Evolutionary conservation across 2,113 vertebrate genomes (phyloP), one percentile per base, ranked within the genome.

Genomic region (Cranoglanis bouderius): DNA sequence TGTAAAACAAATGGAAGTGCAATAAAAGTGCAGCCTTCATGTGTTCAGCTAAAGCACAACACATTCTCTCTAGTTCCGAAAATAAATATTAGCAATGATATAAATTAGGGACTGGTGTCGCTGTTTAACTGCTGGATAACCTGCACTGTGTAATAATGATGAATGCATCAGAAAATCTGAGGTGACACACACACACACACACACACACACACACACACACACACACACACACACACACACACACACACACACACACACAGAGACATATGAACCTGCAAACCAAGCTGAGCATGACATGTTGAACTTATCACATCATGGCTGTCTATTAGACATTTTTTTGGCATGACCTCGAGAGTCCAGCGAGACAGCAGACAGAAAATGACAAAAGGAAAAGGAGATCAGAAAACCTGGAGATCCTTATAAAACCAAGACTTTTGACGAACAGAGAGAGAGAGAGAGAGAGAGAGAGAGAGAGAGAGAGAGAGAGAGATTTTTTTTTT

Each of bases 1-100:
- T 95, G 92, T 9, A 90, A 90, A 83, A 87, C 49, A 88, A 67
- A 91, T 2, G 13, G 13, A 81, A 63, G 43, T 10, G 46, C 16
- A 75, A 63, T 63, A n/a, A 65, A 81, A 59, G 40, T 29, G 13
- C n/a, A 26, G 57, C 74, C 67, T 46, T 21, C 26, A 57, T 29
- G 16, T n/a, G 61, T 55, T 21, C 72, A 24, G 35, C 74, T 19
- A 35, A 75, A 53, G 13, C 82, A 63, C 51, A 26, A 84, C 32
- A 57, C 81, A 35, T 74, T 7, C 19, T 2, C 5, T 35, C 59
- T 61, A 40, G 21, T 12, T 38, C 55, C 51, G 38, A 26, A 24
- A 35, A 80, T 21, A 38, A 51, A 53, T 24, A 51, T 65, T 6
- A 65, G 51, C 29, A 6, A 16, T 9, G 43, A 53, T n/a, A 40